A percentile compares a stretch with the other conserved stretches of the same genome.
Evolutionary conservation across 1,140 invertebrate species (phyloP).

Genomic region (Asbolus verrucosus): DNA sequence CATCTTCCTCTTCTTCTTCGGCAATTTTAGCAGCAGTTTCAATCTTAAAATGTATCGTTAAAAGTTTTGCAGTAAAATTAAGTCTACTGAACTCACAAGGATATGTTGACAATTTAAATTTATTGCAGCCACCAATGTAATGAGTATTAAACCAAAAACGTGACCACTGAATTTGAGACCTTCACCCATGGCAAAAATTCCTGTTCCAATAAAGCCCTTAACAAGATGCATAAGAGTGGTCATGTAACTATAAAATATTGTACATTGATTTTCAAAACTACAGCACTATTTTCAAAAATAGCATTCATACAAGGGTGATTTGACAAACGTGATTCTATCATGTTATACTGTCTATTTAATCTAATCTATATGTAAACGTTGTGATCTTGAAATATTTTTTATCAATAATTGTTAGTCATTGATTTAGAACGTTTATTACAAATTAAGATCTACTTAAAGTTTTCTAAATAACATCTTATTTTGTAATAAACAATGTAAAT

Average conservation of each 20-base stretch:
- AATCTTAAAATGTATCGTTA: slow-evolving; percentile 65
- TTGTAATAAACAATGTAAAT: too few relatives aligned
- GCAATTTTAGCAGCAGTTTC: slow-evolving; percentile 75
- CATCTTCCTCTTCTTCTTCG: slow-evolving; percentile 66
- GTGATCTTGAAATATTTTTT: too few relatives aligned
- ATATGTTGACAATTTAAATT: slow-evolving; percentile 81
- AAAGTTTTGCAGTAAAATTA: too few relatives aligned
- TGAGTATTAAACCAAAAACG: slow-evolving; percentile 73
- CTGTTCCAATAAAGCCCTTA: slow-evolving; percentile 81
- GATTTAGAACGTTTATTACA: too few relatives aligned
- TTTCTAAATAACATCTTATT: too few relatives aligned
- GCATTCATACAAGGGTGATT: too few relatives aligned
- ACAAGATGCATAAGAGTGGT: slow-evolving; percentile 82
- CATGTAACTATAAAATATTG: slow-evolving; percentile 69
- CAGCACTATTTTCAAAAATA: not conserved
- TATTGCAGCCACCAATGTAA: slow-evolving; percentile 75
- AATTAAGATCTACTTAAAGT: too few relatives aligned
- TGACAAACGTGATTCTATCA: too few relatives aligned
- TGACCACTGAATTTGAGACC: slow-evolving; percentile 81
- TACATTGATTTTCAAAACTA: too few relatives aligned
- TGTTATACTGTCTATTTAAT: too few relatives aligned
- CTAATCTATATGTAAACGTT: too few relatives aligned
- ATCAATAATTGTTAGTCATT: too few relatives aligned
- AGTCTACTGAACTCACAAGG: slow-evolving; percentile 67
- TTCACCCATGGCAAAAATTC: slow-evolving; percentile 82